Percentiles rank a stretch among this genome's conserved stretches.
Evolutionary conservation across 1,140 invertebrate genomes (phyloP).

Genomic region (Diprion similis): DNA sequence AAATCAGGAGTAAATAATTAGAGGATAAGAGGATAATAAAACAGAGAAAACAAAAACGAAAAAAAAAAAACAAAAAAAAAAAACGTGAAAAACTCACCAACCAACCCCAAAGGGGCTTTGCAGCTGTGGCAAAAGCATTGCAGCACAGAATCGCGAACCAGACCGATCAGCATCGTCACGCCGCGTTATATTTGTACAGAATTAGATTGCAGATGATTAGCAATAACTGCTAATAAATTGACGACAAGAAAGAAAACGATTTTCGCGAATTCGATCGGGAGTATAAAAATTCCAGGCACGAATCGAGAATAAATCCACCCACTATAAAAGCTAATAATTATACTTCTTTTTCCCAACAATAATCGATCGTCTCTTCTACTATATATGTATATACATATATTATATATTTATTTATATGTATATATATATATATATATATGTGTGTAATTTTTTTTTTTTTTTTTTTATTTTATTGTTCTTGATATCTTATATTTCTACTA

Average conservation of each 20-base stretch:
- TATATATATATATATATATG: too few relatives aligned
- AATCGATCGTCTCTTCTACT: too few relatives aligned
- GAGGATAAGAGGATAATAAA: neutral
- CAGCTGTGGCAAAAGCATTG: conserved; percentile 91
- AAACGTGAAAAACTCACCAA: conserved; percentile 65
- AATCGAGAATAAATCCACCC: too few relatives aligned
- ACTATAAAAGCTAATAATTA: too few relatives aligned
- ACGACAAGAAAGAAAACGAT: conserved; percentile 14
- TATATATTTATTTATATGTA: too few relatives aligned
- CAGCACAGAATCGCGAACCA: conserved; percentile 85
- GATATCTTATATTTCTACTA: neutral
- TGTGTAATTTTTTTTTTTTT: too few relatives aligned
- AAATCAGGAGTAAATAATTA: neutral
- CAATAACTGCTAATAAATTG: too few relatives aligned
- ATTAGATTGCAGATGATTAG: neutral
- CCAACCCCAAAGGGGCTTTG: conserved; percentile 76
- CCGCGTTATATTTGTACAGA: conserved; percentile 20
- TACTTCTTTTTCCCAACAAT: too few relatives aligned
- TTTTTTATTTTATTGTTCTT: too few relatives aligned
- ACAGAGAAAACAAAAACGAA: neutral
- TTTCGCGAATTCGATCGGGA: conserved; percentile 8
- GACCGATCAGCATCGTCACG: conserved; percentile 79
- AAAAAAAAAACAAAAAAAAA: neutral
- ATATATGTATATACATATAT: too few relatives aligned
- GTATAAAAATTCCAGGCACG: neutral